Base-by-base conservation (phyloP, 1,140 invertebrate species). In the Choristoneura fumiferana region DNA sequence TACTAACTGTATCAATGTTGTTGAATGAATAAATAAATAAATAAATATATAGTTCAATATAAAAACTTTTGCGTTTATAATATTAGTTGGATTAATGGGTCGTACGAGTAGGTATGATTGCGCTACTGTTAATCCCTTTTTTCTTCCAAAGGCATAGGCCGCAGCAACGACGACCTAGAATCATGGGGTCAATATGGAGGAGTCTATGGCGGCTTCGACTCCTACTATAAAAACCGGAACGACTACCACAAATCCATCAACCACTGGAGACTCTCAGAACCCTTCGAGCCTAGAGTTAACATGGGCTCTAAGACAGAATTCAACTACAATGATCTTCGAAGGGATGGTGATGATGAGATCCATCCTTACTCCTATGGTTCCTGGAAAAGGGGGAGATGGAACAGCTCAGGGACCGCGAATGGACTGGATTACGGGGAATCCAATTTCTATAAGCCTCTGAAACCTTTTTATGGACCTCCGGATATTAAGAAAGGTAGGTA, bases 171-270 rank as follows among this genome's bases (percentile, higher is more conserved):
- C 4, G 76, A 79, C 15, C 45, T 76, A 9, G 73, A 83, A 54
- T 73, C 71, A n/a, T 87, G 83, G 80, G 79, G 84, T 2, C 72
- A 85, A 67, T 89, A 89, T 49, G 84, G 84, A 0, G 85, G 83
- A 0, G 62, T 62, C 0, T 89, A 90, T 36, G 84, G 84, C 0
- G 79, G 80, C 1, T 72, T 71, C 34, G 63, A 73, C 15, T 71
- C 68, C 6, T 83, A 85, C 22, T 88, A 89, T 49, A 88, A 87
- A 52, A 73, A 89, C 40, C 67, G 71, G 17, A 78, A 78, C 1
- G 85, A 87, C 39, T 87, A 81, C 36, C 71, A 75, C 56, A 81
- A 84, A 53, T 82, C 82, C 0, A 58, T 78, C n/a, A 76, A 73
- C 54, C 78, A 87, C 54, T 89, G 84, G 86, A 45, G 67, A 4